phyloP scores from a whole-genome alignment of 2,113 vertebrate genomes.

The Cygnus buccinator region DNA sequence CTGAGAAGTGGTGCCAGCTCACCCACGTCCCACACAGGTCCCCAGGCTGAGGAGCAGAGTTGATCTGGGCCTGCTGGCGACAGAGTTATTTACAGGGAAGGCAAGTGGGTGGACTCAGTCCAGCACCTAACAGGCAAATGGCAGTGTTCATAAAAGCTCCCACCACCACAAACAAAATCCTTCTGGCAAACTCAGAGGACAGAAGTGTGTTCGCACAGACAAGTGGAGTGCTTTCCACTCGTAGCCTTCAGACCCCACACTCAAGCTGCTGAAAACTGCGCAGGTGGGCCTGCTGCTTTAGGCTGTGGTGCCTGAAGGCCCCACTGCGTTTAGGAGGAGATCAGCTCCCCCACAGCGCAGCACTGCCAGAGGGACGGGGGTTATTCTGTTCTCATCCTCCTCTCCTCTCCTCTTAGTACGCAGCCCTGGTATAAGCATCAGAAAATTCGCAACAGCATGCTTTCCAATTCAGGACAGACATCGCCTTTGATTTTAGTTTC shows the following conservation, averaged over 20 bases:
- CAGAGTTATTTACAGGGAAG: accelerated
- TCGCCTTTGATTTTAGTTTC: not conserved
- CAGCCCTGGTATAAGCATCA: no score
- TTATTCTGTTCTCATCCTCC: not conserved
- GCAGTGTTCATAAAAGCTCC: not conserved
- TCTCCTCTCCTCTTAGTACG: not conserved
- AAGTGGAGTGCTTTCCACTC: accelerated
- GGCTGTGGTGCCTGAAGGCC: accelerated
- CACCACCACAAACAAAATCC: not conserved
- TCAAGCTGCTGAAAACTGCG: not conserved
- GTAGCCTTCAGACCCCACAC: not conserved
- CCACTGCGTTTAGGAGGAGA: accelerated
- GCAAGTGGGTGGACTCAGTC: not conserved
- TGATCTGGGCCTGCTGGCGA: not conserved
- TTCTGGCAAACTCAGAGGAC: not conserved
- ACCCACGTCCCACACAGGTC: not conserved
- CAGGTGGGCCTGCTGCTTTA: accelerated
- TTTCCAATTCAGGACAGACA: not conserved
- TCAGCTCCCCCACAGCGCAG: accelerated
- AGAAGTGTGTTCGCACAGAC: accelerated
- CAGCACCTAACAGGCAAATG: not conserved
- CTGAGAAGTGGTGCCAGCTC: not conserved
- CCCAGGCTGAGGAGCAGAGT: no score
- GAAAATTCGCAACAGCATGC: accelerated
- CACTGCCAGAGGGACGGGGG: accelerated